Evolutionary conservation across 2,797 vertebrate genomes (phyloP).

Genomic region (Karalla daura): DNA sequence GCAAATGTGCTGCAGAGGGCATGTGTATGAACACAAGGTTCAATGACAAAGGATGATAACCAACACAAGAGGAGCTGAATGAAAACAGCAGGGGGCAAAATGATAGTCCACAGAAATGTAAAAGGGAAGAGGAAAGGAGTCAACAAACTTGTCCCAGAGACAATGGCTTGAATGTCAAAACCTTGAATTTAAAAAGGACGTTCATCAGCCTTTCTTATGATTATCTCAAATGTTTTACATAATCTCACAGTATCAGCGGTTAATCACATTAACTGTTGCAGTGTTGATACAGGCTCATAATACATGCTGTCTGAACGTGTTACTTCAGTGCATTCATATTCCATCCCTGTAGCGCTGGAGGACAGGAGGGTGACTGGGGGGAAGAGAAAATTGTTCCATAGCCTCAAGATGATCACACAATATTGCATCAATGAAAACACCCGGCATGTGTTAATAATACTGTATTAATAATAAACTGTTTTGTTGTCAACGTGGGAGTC

Average conservation of each 20-base stretch:
- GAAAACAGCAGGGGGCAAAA: no score
- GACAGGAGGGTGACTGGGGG: slow-evolving; percentile 50
- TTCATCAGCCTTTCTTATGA: no score
- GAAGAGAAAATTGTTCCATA: slow-evolving; percentile 44
- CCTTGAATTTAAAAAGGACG: no score
- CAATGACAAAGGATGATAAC: no score
- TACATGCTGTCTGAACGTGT: slow-evolving; percentile 23
- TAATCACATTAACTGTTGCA: slow-evolving; percentile 14
- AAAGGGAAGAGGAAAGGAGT: no score
- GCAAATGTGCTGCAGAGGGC: no score
- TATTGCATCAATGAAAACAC: slow-evolving; percentile 48
- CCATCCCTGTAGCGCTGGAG: slow-evolving; percentile 58
- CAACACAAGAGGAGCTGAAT: no score
- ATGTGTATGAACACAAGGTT: no score
- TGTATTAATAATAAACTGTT: slow-evolving; percentile 33
- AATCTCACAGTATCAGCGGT: slow-evolving; percentile 13
- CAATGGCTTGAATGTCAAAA: no score
- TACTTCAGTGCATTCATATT: slow-evolving; percentile 61
- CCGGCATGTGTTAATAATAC: slow-evolving; percentile 33
- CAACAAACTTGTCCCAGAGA: no score
- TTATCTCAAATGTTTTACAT: neutral
- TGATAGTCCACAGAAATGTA: neutral
- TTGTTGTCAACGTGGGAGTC: slow-evolving; percentile 34
- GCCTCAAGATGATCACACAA: slow-evolving; percentile 60
- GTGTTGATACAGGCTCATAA: slow-evolving; percentile 6